These are phyloP conservation scores for Malurus leucopterus DNA, from an alignment of 2,797 vertebrate species.

Conservation along the genomic window DNA sequence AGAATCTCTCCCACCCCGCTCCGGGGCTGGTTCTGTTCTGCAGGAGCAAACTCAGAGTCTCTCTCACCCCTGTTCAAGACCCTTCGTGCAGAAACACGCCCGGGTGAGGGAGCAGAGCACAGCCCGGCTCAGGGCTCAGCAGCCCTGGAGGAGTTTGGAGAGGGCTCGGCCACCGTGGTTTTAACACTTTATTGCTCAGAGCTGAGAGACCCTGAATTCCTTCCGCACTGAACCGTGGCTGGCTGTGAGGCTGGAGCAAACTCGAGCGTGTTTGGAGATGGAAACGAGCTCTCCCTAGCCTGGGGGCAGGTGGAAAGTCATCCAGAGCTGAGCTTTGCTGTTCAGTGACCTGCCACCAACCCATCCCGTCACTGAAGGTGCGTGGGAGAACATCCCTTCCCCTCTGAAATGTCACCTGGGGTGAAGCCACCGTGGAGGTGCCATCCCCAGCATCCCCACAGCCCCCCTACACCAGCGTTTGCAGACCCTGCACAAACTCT, in stretches of 20 bases:
- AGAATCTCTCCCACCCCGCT: neutral
- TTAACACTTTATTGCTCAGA: neutral
- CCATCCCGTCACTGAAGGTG: rapidly evolving
- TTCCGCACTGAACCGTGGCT: rapidly evolving
- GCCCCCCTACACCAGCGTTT: rapidly evolving
- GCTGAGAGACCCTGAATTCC: neutral
- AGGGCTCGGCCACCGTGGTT: neutral
- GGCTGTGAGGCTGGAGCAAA: neutral
- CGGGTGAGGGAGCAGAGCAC: neutral
- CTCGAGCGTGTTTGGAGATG: neutral
- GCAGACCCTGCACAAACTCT: neutral
- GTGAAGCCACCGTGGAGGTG: rapidly evolving
- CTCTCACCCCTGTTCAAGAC: neutral
- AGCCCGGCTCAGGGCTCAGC: neutral
- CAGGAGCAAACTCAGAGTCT: rapidly evolving
- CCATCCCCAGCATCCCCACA: rapidly evolving
- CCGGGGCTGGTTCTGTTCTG: neutral
- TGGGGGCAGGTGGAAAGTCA: neutral
- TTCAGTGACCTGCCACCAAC: rapidly evolving
- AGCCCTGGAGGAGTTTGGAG: neutral
- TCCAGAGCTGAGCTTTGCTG: neutral
- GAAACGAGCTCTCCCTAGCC: neutral
- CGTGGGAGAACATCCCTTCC: neutral
- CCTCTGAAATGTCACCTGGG: neutral
- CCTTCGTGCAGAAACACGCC: neutral